phyloP scores from a whole-genome alignment of 2,113 vertebrate genomes.

The Equus przewalskii region DNA sequence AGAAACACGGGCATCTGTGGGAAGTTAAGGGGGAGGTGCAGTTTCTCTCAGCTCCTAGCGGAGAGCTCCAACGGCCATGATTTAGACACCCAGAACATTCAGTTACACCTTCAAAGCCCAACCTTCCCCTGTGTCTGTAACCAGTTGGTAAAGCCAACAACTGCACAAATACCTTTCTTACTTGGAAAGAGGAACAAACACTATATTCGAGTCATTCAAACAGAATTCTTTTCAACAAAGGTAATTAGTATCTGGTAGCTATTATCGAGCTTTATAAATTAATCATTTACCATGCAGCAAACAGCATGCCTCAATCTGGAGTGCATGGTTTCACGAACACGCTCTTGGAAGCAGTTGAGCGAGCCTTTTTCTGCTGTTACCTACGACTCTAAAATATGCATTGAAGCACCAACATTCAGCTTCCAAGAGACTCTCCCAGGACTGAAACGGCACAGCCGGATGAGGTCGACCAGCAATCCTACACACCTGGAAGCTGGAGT shows the following conservation, averaged over 20 bases:
- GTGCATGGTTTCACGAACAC: background rate
- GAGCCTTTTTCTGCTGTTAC: background rate
- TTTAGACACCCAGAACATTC: background rate
- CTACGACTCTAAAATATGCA: background rate
- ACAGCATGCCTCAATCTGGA: background rate
- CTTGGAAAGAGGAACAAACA: background rate
- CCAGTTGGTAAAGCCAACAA: background rate
- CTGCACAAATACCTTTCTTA: background rate
- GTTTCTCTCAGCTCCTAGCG: background rate
- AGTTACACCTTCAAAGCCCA: background rate
- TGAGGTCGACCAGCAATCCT: background rate
- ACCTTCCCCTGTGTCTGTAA: background rate
- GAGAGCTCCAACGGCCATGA: background rate
- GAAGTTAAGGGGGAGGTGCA: background rate
- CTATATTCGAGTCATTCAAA: background rate
- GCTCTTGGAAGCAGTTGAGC: background rate
- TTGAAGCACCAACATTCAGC: background rate
- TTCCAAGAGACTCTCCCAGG: background rate
- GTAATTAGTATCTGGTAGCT: background rate
- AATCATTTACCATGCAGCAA: constrained; percentile 39
- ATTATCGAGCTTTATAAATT: background rate
- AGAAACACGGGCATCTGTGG: background rate
- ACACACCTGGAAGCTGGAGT: background rate
- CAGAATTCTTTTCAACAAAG: constrained; percentile 29
- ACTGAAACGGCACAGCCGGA: background rate